phyloP scores from a whole-genome alignment of 2,797 vertebrate species.

The Acrocephalus scirpaceus region DNA sequence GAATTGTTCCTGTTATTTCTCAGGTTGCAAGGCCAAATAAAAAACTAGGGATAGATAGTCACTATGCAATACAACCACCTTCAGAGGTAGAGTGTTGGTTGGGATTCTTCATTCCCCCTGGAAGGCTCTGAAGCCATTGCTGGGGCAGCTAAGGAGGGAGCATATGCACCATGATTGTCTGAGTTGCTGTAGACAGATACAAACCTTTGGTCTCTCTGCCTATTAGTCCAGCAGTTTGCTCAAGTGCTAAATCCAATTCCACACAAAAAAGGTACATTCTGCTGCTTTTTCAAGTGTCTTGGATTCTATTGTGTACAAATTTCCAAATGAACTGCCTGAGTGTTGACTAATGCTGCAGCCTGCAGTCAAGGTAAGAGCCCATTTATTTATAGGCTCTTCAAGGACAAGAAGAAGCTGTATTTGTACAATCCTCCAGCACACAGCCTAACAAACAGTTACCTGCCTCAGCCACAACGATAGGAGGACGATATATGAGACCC shows the following conservation, averaged over 20 bases:
- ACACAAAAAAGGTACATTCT: constrained; percentile 33
- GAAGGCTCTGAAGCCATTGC: neutral
- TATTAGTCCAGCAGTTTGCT: neutral
- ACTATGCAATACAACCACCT: neutral
- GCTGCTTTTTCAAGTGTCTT: constrained; percentile 56
- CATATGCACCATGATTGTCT: fast-evolving
- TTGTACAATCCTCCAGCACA: constrained; percentile 59
- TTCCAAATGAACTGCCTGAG: constrained; percentile 67
- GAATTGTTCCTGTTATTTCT: neutral
- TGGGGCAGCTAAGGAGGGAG: neutral
- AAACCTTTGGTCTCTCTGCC: neutral
- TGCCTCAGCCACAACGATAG: neutral
- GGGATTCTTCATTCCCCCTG: neutral
- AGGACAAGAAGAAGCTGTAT: constrained; percentile 64
- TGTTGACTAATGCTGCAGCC: constrained; percentile 69
- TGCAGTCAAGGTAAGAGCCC: constrained; percentile 65
- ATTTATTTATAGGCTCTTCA: constrained; percentile 72
- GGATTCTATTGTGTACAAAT: constrained; percentile 63
- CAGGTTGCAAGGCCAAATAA: neutral
- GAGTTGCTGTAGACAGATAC: neutral
- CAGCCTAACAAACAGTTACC: constrained; percentile 51
- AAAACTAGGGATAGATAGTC: neutral
- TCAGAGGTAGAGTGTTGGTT: fast-evolving
- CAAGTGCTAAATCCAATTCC: neutral
- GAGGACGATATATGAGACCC: constrained; percentile 34